Base-by-base conservation (phyloP, 2,797 vertebrate genomes). In the Arnoldichthys spilopterus region DNA sequence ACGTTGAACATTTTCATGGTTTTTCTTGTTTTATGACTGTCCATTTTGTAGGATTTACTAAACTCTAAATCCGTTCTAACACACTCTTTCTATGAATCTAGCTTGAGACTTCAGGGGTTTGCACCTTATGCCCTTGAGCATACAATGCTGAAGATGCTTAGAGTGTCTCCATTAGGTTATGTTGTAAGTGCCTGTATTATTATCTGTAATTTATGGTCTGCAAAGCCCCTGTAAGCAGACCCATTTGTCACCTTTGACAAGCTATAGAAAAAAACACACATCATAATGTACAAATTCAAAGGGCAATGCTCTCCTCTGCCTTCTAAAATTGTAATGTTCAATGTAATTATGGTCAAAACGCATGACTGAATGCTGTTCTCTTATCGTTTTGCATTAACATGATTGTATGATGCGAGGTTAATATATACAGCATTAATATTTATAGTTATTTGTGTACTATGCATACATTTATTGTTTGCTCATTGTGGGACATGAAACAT, bases 111-210 rank as follows among this genome's bases (percentile, higher is more conserved):
- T 64, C 12, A 22, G 34, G 37, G 24, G 67, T 75, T 76, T 66
- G 56, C 64, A 72, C 11, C 58, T 28, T 62, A 73, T 74, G 56
- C 59, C 72, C 74, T 73, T 76, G 34, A 74, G 75, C 51, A 78
- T 73, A 68, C 51, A 70, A 77, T 77, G 61, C 58, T 68, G 66
- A 40, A 77, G 62, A 86, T 80, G 77, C 68, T 83, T 73, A 80
- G 72, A 77, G 71, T 58, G 43, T 85, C 78, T 83, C 75, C 78
- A 84, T 83, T 83, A 86, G 79, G 81, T 84, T 82, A 82, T 72
- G 76, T 78, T 83, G 70, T 80, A 81, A 86, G 79, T 76, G 75
- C 76, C 82, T 61, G 69, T 81, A 80, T 87, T 62, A 62, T 32
- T 32, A 32, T 62, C 59, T 62, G 59, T 62, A 62, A 62, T 68